Evolutionary conservation across 2,888 invertebrate species (phyloP), one percentile per base, ranked within the genome.

Genomic region (Drosophila percnosoma): DNA sequence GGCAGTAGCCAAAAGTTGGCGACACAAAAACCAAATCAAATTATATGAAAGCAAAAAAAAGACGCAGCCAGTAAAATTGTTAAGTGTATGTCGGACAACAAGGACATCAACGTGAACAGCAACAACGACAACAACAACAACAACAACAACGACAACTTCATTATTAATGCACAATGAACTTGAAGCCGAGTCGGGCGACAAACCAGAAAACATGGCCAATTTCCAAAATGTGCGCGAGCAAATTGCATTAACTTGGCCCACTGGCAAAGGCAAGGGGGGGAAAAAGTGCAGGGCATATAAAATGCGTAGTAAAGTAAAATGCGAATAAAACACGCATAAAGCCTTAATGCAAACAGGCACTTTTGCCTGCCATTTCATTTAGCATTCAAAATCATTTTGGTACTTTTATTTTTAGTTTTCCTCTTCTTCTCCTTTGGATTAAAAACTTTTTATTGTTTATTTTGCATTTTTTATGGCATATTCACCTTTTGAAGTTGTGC

Each of bases 161-260:
- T 91, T 91, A 90, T 88, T 90, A 83, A 89, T 89, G 87, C 87
- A 80, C 76, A 88, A 77, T 76, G 79, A 84, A 87, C 79, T 87
- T 84, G 73, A 80, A 86, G 75, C 60, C 70, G 70, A 65, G 77
- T 60, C 67, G 72, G 24, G 84, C 76, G 72, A 74, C 82, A 82
- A 82, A 64, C 89, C 88, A 86, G 74, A 82, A 86, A 82, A 82
- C 75, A 82, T 62, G 69, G 61, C 61, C 68, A 78, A 76, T 85
- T 78, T 70, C 58, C 63, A 87, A 83, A 77, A 73, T 68, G 69
- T 59, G 71, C 40, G 66, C 78, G 68, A 73, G 73, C 61, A 80
- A 86, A 88, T 88, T 76, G 77, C 66, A 78, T 85, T 77, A 85
- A 61, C 75, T 66, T 63, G 60, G 63, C 62, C 31, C 31, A 36